Conservation (phyloP, 1,140 invertebrate species). For the Eriosoma lanigerum region DNA sequence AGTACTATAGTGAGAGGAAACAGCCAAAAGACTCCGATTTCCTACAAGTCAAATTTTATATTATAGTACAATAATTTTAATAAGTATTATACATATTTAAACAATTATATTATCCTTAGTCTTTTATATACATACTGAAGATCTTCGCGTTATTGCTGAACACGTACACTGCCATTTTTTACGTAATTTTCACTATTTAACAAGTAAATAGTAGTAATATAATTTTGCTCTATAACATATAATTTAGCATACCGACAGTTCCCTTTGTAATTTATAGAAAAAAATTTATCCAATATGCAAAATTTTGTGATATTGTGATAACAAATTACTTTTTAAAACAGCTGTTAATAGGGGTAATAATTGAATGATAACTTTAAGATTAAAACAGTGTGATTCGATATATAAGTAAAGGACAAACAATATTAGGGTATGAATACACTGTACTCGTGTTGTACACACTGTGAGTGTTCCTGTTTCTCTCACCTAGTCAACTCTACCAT, state of each 20-base stretch:
- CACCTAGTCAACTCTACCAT: neutral
- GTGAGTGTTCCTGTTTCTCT: neutral
- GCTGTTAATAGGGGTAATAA: no score
- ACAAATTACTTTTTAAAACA: constrained; percentile 23
- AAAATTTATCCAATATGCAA: constrained; percentile 6
- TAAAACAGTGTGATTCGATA: neutral
- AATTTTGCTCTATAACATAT: no score
- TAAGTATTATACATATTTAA: no score
- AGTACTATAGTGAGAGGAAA: constrained; percentile 32
- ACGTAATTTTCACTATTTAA: neutral
- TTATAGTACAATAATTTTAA: neutral
- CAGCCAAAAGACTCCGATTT: constrained; percentile 13
- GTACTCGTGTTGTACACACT: neutral
- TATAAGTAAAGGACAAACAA: neutral
- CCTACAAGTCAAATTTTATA: neutral
- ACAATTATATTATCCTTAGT: no score
- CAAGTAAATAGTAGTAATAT: no score
- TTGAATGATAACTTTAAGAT: no score
- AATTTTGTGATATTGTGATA: constrained; percentile 20
- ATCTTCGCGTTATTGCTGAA: constrained; percentile 29
- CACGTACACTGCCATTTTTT: constrained; percentile 8
- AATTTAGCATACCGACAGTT: no score
- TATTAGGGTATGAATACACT: neutral
- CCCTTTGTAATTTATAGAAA: no score
- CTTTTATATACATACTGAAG: neutral